Base-by-base conservation (phyloP, 2,888 invertebrate species). In the Liopterus haemorrhoidalis region DNA sequence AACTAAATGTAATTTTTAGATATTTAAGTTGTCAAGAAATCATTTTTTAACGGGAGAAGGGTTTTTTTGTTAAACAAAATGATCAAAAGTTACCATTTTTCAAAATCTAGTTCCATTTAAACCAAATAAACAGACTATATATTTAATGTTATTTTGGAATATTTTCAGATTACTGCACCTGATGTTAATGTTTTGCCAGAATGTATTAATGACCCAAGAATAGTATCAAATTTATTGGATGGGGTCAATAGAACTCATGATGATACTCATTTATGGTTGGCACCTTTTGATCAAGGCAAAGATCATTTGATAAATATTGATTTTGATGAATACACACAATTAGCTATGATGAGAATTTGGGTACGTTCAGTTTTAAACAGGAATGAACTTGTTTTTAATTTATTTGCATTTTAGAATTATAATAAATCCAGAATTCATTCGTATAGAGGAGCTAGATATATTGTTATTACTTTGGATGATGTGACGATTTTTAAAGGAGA, bases 391-490 rank as follows among this genome's bases (percentile, higher is more conserved):
- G n/a, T 15, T n/a, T 19, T 32, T 15, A 20, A 41, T 11, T 30
- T 37, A 19, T 8, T 44, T 49, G 19, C 46, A 55, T 66, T 69
- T 20, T 67, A 89, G 89, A 90, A 90, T 65, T 90, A 91, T 66
- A 89, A 89, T 66, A 89, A 89, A 66, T 89, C 89, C 1, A 73
- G 90, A 48, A 88, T 89, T 54, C 83, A 90, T 66, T 85, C 88
- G 0, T 78, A 80, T 45, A 75, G 88, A 47, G 90, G 90, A 33
- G 84, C 81, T 4, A 79, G 78, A 55, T 72, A 85, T 57, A 69
- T 88, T 8, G 75, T 79, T 49, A 79, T 90, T 19, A 73, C 71
- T 49, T 63, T 89, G 44, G 85, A 89, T 62, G 78, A 77, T 11
- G 65, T 65, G 35, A 63, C 75, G 20, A 81, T 90, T 60, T 90